Conservation (phyloP, 2,113 vertebrate species). For the Tachycineta bicolor region DNA sequence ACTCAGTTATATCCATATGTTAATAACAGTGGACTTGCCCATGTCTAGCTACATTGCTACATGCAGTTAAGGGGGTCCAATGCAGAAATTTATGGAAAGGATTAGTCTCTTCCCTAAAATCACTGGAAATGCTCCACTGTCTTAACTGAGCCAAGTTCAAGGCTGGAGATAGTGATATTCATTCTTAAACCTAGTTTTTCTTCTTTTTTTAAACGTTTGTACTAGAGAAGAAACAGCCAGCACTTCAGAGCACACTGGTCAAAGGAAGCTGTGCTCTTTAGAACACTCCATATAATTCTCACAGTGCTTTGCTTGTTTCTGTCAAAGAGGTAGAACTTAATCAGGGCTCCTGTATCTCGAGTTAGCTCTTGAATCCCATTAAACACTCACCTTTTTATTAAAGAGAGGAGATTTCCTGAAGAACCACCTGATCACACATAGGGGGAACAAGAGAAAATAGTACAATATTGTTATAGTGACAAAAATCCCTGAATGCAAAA, state of each 20-base stretch:
- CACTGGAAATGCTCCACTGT: neutral
- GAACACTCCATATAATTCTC: neutral
- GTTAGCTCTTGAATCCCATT: neutral
- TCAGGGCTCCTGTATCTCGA: neutral
- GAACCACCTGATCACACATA: conserved; percentile 69
- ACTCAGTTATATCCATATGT: neutral
- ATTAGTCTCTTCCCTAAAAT: neutral
- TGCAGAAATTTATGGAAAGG: neutral
- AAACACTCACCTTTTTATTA: conserved; percentile 73
- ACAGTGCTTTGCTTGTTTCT: neutral
- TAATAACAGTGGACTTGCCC: neutral
- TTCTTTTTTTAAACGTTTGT: neutral
- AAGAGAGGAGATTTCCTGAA: conserved; percentile 65
- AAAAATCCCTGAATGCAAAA: neutral
- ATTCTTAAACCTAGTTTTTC: neutral
- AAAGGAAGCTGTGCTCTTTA: neutral
- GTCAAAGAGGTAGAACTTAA: neutral
- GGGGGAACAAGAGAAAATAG: neutral
- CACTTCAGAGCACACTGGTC: neutral
- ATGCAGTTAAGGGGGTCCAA: neutral
- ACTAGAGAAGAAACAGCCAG: neutral
- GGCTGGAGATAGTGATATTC: neutral
- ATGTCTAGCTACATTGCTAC: neutral
- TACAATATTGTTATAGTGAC: neutral
- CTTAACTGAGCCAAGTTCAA: neutral